Base-by-base conservation (phyloP, 2,888 invertebrate species). In the Fabriciana adippe region DNA sequence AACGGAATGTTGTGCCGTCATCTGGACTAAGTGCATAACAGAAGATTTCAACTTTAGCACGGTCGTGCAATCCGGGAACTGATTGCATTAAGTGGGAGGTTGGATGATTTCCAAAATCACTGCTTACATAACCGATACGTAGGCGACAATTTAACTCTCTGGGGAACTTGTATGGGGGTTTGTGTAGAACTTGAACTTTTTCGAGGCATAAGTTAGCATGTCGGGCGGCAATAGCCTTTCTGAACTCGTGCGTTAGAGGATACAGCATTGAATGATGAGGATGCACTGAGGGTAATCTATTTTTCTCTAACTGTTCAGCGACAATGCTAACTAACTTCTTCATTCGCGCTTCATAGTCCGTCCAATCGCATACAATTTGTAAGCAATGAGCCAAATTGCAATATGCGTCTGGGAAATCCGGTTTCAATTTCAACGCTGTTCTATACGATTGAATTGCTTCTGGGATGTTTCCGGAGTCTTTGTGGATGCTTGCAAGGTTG, bases 191-290 rank as follows among this genome's bases (percentile, higher is more conserved):
- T 83, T 97, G 97, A 56, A 99, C 97, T 94, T 99, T 99, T 86
- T 99, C 99, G 73, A 99, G 93, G 87, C 99, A 99, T 54, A 99
- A 94, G 84, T 98, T 98, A 11, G 99, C 99, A 86, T 99, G 99
- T 67, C 99, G 94, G 3, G 98, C 97, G 14, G 99, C 99, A 76
- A 99, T 99, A 5, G 98, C 97, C 89, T 98, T 98, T 67, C 99
- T 95, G 84, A 97, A 98, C 41, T 97, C 97, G 83, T 99, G 99
- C 1, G 97, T 96, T 73, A 99, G 93, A 0, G 99, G 99, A 92
- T 99, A 99, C 64, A 99, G 93, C 99, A 99, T 99, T 59, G 99
- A 99, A 93, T 99, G 99, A 91, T 99, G 99, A 0, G 99, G 99
- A 93, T 99, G 99, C 2, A 99, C 99, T 0, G 99, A 99, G 0